A percentile compares a stretch with the other conserved stretches of the same genome.
Evolutionary conservation across 2,888 invertebrate genomes (phyloP).

Genomic region (Dasypolia templi): DNA sequence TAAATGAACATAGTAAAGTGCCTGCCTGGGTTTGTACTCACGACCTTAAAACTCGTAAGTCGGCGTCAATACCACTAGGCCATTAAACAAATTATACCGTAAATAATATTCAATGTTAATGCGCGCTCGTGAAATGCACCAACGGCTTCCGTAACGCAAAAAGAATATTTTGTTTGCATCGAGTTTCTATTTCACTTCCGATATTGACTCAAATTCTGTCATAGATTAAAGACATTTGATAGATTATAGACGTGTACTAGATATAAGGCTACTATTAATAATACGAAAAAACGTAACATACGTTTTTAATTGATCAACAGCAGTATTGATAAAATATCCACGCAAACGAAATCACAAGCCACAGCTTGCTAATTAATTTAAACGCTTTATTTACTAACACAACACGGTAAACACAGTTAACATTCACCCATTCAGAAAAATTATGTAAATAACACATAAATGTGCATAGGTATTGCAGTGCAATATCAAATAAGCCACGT

Average conservation of each 20-base stretch:
- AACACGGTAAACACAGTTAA: conserved; percentile 36
- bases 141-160: neutral
- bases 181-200: neutral
- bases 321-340: neutral
- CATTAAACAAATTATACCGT: no score
- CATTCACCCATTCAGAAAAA: conserved; percentile 34
- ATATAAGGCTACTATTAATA: neutral
- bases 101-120: no score
- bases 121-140: neutral
- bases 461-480: conserved; percentile 37
- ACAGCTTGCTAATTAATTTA: neutral
- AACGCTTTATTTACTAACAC: conserved; percentile 10
- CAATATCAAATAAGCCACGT: conserved; percentile 45
- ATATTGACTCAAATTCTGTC: neutral
- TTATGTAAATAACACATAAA: conserved; percentile 11
- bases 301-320: neutral
- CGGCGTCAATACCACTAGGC: no score
- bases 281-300: no score
- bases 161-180: neutral
- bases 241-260: neutral
- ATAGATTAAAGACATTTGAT: neutral
- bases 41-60: no score
- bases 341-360: neutral
- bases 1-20: no score
- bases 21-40: no score